These are phyloP conservation scores for Charanyca ferruginea DNA, from an alignment of 2,888 invertebrate species.

Conservation along the genomic window DNA sequence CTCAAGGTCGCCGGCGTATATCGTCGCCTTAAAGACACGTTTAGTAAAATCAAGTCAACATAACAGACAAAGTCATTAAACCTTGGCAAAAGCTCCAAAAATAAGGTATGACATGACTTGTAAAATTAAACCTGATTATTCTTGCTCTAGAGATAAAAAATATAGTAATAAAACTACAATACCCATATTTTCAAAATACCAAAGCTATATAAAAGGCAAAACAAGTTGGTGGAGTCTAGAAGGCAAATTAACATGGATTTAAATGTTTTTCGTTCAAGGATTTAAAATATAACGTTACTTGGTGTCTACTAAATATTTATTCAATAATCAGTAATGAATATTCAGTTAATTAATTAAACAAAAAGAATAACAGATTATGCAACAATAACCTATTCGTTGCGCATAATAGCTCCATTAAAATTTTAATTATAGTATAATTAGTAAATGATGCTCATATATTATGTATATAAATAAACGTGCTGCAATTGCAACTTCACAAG, in stretches of 20 bases:
- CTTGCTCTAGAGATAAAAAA: constrained; percentile 29
- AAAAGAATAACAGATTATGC: not conserved
- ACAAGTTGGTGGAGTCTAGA: constrained; percentile 25
- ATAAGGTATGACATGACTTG: not conserved
- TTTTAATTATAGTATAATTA: not conserved
- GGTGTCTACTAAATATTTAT: constrained; percentile 1
- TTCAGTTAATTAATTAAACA: not conserved
- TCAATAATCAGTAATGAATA: constrained; percentile 5
- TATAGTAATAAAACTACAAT: constrained; percentile 23
- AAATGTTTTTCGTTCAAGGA: constrained; percentile 27
- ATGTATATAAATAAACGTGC: too few relatives aligned
- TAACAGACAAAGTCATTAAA: constrained; percentile 21
- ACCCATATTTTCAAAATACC: constrained; percentile 40
- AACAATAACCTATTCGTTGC: not conserved
- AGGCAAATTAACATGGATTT: constrained; percentile 15
- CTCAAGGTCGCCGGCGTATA: too few relatives aligned
- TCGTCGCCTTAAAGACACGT: not conserved
- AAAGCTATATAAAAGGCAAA: constrained; percentile 30
- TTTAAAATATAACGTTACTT: constrained; percentile 12
- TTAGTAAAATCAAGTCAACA: not conserved
- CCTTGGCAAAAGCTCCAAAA: constrained; percentile 17
- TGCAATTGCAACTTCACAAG: not conserved
- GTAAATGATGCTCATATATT: not conserved
- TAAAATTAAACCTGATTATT: constrained; percentile 10
- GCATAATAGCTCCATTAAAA: not conserved